A percentile compares a stretch with the other conserved stretches of the same genome.
phyloP scores from a whole-genome alignment of 2,113 vertebrate species.

The Oplegnathus fasciatus region DNA sequence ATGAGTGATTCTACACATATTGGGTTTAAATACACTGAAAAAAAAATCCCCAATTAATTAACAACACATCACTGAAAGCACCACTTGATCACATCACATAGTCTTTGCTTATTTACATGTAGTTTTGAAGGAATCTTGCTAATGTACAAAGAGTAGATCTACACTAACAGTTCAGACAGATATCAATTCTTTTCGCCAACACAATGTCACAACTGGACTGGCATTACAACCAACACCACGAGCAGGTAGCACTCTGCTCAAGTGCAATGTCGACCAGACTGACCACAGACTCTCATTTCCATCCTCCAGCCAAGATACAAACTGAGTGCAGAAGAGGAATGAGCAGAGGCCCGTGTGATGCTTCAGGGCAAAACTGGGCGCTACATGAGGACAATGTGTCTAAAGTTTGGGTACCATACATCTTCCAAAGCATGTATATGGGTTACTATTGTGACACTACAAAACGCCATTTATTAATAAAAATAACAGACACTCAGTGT shows the following conservation, averaged over 20 bases:
- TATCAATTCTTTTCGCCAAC: not conserved
- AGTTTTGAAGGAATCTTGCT: not conserved
- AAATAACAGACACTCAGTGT: constrained; percentile 13
- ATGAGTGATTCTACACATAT: not conserved
- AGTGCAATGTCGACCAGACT: not conserved
- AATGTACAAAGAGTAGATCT: not conserved
- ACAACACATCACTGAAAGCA: not conserved
- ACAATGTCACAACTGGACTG: constrained; percentile 1
- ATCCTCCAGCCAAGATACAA: not conserved
- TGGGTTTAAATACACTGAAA: not conserved
- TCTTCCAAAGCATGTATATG: constrained; percentile 30
- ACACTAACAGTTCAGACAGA: not conserved
- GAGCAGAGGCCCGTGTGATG: not conserved
- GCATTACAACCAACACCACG: not conserved
- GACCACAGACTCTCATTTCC: not conserved
- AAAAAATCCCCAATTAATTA: not conserved
- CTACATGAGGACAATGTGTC: not conserved
- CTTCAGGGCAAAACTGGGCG: not conserved
- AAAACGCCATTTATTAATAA: not conserved
- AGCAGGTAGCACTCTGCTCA: not conserved
- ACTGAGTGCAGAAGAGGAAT: constrained; percentile 17
- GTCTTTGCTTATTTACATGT: not conserved
- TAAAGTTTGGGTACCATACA: not conserved
- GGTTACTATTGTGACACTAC: not conserved
- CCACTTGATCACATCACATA: not conserved